Percentiles rank a stretch among this genome's conserved stretches.
Evolutionary conservation across 2,888 invertebrate genomes (phyloP).

Genomic region (Orthonychiurus folsomi): DNA sequence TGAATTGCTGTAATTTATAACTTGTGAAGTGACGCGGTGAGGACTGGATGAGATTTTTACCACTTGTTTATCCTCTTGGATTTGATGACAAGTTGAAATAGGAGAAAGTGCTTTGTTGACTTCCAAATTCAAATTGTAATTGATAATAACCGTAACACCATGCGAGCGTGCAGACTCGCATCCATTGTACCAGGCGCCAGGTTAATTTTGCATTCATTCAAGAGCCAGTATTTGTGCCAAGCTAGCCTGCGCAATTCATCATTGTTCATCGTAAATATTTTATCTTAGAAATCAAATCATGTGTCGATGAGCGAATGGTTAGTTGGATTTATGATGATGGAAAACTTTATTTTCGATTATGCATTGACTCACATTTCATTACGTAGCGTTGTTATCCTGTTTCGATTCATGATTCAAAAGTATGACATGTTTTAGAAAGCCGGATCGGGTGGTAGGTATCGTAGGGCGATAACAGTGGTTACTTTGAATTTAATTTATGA

Average conservation of each 20-base stretch:
- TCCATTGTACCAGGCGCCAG: not conserved
- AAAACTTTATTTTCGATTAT: no score
- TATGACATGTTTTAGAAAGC: no score
- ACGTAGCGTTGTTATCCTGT: no score
- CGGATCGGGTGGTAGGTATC: no score
- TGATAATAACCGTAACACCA: no score
- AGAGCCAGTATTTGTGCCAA: not conserved
- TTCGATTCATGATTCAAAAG: no score
- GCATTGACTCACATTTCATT: no score
- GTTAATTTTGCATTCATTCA: not conserved
- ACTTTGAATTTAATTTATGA: not conserved
- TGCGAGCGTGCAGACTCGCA: not conserved
- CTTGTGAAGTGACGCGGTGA: not conserved
- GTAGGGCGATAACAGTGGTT: no score
- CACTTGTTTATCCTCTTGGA: not conserved
- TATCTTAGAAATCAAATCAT: not conserved
- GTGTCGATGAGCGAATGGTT: not conserved
- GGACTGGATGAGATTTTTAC: no score
- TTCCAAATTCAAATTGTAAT: not conserved
- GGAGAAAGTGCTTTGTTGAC: conserved; percentile 1
- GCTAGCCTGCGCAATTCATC: not conserved
- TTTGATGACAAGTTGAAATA: not conserved
- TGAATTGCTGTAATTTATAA: not conserved
- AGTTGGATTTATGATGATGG: no score
- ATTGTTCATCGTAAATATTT: not conserved